Conservation (phyloP, 2,888 invertebrate species). For the Leucoma salicis region DNA sequence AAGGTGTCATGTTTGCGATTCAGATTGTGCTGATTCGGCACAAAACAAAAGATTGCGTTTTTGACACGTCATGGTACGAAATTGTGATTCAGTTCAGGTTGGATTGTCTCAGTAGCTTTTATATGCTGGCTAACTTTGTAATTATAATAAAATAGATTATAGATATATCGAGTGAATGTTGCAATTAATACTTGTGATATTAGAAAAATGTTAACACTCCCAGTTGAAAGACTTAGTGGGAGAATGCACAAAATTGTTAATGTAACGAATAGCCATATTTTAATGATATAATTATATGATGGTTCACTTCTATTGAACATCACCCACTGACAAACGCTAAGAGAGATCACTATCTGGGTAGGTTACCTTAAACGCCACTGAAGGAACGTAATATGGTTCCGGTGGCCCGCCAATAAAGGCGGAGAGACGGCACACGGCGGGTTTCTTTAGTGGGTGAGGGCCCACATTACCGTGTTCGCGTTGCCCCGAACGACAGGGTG, state of each 20-base stretch:
- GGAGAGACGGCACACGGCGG: no score
- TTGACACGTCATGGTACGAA: no score
- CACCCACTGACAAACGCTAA: constrained; percentile 22
- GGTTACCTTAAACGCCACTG: neutral
- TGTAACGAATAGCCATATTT: constrained; percentile 76
- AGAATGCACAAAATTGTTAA: constrained; percentile 66
- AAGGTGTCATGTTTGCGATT: no score
- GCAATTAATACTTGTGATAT: constrained; percentile 76
- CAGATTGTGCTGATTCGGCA: no score
- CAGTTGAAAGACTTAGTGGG: constrained; percentile 26
- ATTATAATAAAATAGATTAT: constrained; percentile 37
- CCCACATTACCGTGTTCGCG: no score
- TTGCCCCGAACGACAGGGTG: no score
- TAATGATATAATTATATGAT: constrained; percentile 46
- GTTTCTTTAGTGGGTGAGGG: no score
- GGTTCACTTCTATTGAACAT: constrained; percentile 19
- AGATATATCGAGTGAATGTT: constrained; percentile 58
- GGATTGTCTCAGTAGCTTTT: constrained; percentile 58
- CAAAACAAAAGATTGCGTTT: no score
- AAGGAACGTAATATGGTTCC: no score
- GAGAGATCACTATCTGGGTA: neutral
- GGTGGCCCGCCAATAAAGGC: no score
- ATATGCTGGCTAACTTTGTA: constrained; percentile 39
- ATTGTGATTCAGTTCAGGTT: no score
- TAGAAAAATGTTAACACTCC: constrained; percentile 54